Conservation (phyloP, 2,113 vertebrate genomes). For the Ailurus styani region DNA sequence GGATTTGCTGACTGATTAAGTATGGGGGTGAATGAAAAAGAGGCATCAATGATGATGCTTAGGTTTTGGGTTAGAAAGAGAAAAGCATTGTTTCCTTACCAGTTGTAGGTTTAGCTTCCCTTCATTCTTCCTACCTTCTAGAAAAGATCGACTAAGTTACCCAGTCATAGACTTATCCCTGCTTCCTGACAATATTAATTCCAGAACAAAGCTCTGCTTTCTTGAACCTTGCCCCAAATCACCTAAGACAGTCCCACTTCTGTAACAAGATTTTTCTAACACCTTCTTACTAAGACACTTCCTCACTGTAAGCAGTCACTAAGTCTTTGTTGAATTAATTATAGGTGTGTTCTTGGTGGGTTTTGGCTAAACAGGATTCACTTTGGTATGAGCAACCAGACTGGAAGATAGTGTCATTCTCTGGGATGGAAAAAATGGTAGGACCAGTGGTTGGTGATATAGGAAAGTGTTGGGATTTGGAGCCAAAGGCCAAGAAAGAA, state of each 20-base stretch:
- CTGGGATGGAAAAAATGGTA: not conserved
- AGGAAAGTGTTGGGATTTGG: not conserved
- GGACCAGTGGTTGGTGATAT: not conserved
- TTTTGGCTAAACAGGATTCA: not conserved
- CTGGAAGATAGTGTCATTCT: not conserved
- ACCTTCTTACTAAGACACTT: not conserved
- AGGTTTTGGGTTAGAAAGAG: not conserved
- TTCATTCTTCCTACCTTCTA: not conserved
- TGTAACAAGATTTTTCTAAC: not conserved
- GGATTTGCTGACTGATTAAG: not conserved
- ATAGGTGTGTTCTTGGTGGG: not conserved
- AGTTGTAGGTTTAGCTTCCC: not conserved
- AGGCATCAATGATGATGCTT: not conserved
- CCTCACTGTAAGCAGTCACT: not conserved
- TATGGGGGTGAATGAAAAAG: not conserved
- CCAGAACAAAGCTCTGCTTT: not conserved
- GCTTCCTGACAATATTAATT: not conserved
- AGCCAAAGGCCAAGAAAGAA: not conserved
- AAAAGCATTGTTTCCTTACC: not conserved
- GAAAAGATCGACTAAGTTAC: not conserved
- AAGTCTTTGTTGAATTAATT: not conserved
- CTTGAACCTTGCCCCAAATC: not conserved
- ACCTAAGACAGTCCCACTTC: not conserved
- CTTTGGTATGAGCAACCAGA: not conserved
- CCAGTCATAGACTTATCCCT: not conserved